A percentile compares a stretch with the other conserved stretches of the same genome.
Conservation (phyloP, 2,113 vertebrate genomes). For the Albula glossodonta region DNA sequence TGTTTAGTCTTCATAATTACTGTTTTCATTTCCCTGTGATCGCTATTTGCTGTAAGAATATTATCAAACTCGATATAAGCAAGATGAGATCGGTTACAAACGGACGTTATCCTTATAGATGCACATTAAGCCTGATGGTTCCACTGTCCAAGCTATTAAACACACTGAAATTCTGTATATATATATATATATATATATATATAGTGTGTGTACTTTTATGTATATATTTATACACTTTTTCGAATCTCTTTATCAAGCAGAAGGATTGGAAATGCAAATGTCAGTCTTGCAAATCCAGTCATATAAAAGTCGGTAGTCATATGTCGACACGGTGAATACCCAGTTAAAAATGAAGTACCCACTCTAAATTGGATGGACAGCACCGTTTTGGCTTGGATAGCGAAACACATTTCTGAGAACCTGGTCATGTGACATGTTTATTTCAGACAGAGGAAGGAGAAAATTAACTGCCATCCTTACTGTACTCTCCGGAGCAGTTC, state of each 20-base stretch:
- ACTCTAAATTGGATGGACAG: slow-evolving; percentile 28
- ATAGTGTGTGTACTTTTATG: too few species aligned
- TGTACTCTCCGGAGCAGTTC: slow-evolving; percentile 38
- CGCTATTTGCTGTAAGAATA: too few species aligned
- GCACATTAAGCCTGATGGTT: too few species aligned
- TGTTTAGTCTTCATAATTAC: not conserved
- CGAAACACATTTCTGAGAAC: slow-evolving; percentile 51
- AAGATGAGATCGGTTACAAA: too few species aligned
- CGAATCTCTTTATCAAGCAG: slow-evolving; percentile 59
- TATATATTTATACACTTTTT: not conserved
- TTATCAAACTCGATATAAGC: too few species aligned
- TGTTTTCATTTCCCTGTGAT: not conserved
- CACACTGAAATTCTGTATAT: slow-evolving; percentile 19
- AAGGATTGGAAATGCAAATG: slow-evolving; percentile 56
- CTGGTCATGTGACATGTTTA: slow-evolving; percentile 50
- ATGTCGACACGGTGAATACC: slow-evolving; percentile 56
- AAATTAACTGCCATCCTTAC: slow-evolving; percentile 45
- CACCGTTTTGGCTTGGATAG: slow-evolving; percentile 36
- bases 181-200: slow-evolving; percentile 61
- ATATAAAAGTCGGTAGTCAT: slow-evolving; percentile 49
- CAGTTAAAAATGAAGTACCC: slow-evolving; percentile 56
- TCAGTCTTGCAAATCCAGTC: slow-evolving; percentile 56
- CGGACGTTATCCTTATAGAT: too few species aligned
- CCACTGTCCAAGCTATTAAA: too few species aligned
- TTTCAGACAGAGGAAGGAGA: slow-evolving; percentile 37